A percentile compares a stretch with the other conserved stretches of the same genome.
phyloP scores from a whole-genome alignment of 2,113 vertebrate genomes.

The Sinocyclocheilus rhinocerous region DNA sequence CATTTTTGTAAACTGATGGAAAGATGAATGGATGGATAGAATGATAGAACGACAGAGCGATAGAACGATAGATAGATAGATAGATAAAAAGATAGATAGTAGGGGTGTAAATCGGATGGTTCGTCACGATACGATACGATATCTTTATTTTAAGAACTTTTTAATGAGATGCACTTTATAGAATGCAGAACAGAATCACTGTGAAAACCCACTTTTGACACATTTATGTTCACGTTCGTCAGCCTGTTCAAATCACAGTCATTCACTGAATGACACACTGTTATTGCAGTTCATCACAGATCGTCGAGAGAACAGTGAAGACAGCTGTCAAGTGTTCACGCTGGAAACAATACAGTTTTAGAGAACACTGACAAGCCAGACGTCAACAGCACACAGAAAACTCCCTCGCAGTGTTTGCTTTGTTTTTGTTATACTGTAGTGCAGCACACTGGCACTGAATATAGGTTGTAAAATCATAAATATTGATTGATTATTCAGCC shows the following conservation, averaged over 20 bases:
- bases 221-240: neutral
- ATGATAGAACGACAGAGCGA: neutral
- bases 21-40: neutral
- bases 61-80: neutral
- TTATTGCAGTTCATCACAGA: conserved; percentile 18
- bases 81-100: too few species aligned
- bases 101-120: too few species aligned
- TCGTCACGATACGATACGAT: too few species aligned
- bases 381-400: neutral
- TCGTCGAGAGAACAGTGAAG: neutral
- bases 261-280: neutral
- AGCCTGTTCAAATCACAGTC: neutral
- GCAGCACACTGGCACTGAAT: neutral
- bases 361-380: neutral
- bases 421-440: neutral
- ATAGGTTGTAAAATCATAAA: neutral
- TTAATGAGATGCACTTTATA: too few species aligned
- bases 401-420: neutral
- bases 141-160: too few species aligned
- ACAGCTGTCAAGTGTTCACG: conserved; percentile 9
- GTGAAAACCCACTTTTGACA: neutral
- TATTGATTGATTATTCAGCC: neutral
- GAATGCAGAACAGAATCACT: neutral
- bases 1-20: neutral
- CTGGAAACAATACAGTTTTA: neutral